phyloP scores from a whole-genome alignment of 1,140 invertebrate genomes.

The Brachystomella parvula region DNA sequence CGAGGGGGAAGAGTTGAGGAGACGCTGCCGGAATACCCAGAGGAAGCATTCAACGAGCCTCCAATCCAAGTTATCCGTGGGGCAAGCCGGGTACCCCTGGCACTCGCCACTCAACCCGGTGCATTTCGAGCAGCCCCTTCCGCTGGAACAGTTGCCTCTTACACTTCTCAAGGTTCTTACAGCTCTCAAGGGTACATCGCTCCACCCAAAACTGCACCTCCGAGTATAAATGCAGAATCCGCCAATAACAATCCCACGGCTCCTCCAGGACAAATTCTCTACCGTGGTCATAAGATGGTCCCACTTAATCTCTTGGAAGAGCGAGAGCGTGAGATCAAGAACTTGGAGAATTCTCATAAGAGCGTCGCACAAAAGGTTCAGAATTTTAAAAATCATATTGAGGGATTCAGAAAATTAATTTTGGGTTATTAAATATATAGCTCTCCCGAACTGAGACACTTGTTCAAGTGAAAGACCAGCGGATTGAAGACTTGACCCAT shows the following conservation, averaged over 20 bases:
- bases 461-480: conserved; percentile 31
- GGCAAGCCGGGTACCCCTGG: not conserved
- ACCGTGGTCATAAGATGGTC: conserved; percentile 35
- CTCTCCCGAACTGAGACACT: conserved; percentile 23
- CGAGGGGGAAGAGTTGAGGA: too few species aligned
- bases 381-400: not conserved
- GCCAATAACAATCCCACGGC: not conserved
- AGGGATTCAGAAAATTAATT: not conserved
- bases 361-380: conserved; percentile 23
- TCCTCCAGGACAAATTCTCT: conserved; percentile 32
- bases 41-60: not conserved
- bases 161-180: not conserved
- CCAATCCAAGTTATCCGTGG: not conserved
- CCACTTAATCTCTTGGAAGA: conserved; percentile 25
- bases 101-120: not conserved
- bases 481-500: conserved; percentile 31
- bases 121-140: too few species aligned
- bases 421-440: conserved; percentile 3
- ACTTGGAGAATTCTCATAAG: conserved; percentile 18
- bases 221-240: not conserved
- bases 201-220: not conserved
- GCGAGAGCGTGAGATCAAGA: conserved; percentile 26
- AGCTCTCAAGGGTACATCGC: not conserved
- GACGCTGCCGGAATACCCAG: not conserved
- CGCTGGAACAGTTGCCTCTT: too few species aligned